These are phyloP conservation scores for Amphipoea oculea DNA, from an alignment of 2,888 invertebrate species.

Conservation along the genomic window DNA sequence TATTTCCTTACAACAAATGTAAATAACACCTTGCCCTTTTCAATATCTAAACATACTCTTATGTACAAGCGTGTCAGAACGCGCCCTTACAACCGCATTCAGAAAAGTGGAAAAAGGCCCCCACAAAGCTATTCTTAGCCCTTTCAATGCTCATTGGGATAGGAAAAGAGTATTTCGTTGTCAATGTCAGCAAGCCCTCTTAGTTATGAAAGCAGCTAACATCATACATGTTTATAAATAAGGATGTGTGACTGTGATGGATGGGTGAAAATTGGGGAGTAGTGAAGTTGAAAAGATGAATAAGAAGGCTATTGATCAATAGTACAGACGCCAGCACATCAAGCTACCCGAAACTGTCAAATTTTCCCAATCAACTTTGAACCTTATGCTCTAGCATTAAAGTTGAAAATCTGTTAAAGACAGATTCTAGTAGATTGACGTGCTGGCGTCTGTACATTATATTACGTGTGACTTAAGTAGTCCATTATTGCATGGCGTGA, in stretches of 20 bases:
- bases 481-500: too few relatives aligned
- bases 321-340: too few relatives aligned
- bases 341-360: too few relatives aligned
- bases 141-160: slow-evolving; percentile 19
- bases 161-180: slow-evolving; percentile 10
- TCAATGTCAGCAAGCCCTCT: neutral
- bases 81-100: neutral
- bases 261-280: too few relatives aligned
- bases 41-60: neutral
- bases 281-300: neutral
- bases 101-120: slow-evolving; percentile 4
- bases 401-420: too few relatives aligned
- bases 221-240: slow-evolving; percentile 2
- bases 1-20: neutral
- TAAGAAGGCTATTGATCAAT: neutral
- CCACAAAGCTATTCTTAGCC: slow-evolving; percentile 22
- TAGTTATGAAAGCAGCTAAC: neutral
- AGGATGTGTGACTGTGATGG: neutral
- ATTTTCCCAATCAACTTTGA: too few relatives aligned
- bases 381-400: too few relatives aligned
- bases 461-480: too few relatives aligned
- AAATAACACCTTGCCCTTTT: neutral
- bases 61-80: neutral
- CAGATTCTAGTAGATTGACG: too few relatives aligned
- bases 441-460: too few relatives aligned